Evolutionary conservation across 2,888 invertebrate species (phyloP).

Genomic region (Epistrophella euchroma): DNA sequence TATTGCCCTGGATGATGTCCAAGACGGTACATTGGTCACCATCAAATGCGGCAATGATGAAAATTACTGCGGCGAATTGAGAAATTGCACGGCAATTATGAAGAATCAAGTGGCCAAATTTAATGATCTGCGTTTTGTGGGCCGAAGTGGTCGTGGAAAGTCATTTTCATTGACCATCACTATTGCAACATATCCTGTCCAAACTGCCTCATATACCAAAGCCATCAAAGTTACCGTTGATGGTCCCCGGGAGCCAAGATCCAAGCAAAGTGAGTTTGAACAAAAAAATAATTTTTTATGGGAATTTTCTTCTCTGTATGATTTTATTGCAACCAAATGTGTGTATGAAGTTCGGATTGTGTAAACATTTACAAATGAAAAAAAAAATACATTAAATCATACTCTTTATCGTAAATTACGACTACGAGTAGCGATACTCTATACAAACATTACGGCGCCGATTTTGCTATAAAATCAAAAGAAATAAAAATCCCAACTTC

Average conservation of each 20-base stretch:
- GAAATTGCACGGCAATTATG: constrained; percentile 97
- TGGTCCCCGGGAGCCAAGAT: constrained; percentile 98
- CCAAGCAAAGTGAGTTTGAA: constrained; percentile 95
- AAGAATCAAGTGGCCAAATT: constrained; percentile 99
- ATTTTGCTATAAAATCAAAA: constrained; percentile 66
- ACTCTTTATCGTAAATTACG: constrained; percentile 1
- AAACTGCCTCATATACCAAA: constrained; percentile 96
- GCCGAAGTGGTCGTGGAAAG: constrained; percentile 98
- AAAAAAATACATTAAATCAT: constrained; percentile 16
- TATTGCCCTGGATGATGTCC: constrained; percentile 95
- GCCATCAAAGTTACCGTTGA: constrained; percentile 99
- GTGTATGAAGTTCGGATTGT: constrained; percentile 45
- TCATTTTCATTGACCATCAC: constrained; percentile 97
- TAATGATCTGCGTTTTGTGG: constrained; percentile 98
- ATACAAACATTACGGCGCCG: constrained; percentile 73
- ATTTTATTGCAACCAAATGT: constrained; percentile 75
- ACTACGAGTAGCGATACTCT: not conserved
- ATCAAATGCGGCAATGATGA: constrained; percentile 99
- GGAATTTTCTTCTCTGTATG: not conserved
- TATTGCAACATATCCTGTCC: constrained; percentile 89
- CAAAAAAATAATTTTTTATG: constrained; percentile 17
- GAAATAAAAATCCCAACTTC: constrained; percentile 38
- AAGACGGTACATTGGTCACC: constrained; percentile 96
- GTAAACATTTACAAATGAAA: constrained; percentile 50
- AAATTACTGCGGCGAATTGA: constrained; percentile 96